These are phyloP conservation scores for Anarhynchus alexandrinus DNA, from an alignment of 2,113 vertebrate genomes.

Conservation along the genomic window DNA sequence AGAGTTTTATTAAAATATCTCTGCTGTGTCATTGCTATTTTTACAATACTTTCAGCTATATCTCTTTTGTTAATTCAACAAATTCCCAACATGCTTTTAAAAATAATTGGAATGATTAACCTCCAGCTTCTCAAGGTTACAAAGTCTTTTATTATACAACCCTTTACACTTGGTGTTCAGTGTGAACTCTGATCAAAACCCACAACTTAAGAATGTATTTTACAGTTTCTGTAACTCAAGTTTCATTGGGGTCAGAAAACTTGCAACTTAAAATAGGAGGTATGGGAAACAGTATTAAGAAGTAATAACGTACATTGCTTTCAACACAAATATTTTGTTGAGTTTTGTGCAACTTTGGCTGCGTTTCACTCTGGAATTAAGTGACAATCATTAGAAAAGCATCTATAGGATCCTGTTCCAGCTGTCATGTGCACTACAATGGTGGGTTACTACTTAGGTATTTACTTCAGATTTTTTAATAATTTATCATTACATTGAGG, in stretches of 20 bases:
- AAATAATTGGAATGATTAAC: slow-evolving; percentile 31
- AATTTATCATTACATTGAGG: neutral
- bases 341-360: neutral
- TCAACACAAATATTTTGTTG: neutral
- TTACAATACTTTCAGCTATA: neutral
- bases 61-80: slow-evolving; percentile 11
- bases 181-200: neutral
- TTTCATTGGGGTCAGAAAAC: neutral
- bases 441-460: neutral
- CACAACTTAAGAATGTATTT: neutral
- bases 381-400: neutral
- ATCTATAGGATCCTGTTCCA: neutral
- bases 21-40: neutral
- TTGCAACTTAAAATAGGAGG: neutral
- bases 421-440: neutral
- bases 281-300: neutral
- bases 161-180: neutral
- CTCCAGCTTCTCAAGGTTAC: neutral
- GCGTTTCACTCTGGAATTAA: neutral
- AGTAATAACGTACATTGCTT: neutral
- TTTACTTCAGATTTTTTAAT: neutral
- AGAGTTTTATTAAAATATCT: neutral
- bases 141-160: neutral
- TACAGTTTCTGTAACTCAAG: neutral
- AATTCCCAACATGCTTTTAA: neutral